Evolutionary conservation across 2,888 invertebrate species (phyloP), one percentile per base, ranked within the genome.

Genomic region (Synergus gifuensis): DNA sequence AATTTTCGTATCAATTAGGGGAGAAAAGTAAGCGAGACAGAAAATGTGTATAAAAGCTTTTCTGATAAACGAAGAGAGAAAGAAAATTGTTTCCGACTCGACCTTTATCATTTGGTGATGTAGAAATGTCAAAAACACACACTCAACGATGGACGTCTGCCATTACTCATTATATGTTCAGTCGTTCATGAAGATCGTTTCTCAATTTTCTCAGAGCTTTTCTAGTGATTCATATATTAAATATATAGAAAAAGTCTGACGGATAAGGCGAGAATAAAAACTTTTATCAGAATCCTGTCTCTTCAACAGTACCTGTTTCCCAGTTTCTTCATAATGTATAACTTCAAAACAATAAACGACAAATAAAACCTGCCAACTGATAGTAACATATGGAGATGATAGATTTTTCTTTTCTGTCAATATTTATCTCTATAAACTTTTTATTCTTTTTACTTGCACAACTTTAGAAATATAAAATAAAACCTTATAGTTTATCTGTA

Each of bases 111-210:
- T 49, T 54, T 66, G 77, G 42, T 22, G 64, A 54, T 67, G 77
- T 79, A 76, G 58, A 79, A 76, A 62, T 28, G 82, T 82, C 83
- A 77, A 80, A 44, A 76, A 58, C 83, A 82, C 63, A 60, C 76
- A 76, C 76, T 73, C 42, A 40, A 79, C 80, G 79, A 81, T 82
- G 78, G 78, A 79, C 78, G 82, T 44, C 73, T 80, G 77, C 80
- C 81, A 83, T 83, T 83, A 83, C 79, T 83, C 81, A 83, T 81
- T 81, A 79, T 42, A 28, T 28, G 28, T 28, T 28, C 28, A 28
- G 28, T 54, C 42, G 40, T n/a, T 60, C 11, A 8, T 11, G 11
- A 11, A 22, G 60, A 60, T 11, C n/a, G 2, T 22, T 9, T 22
- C 22, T n/a, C 11, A 22, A 60, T 9, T 22, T 60, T 60, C 60